Conservation (phyloP, 2,797 vertebrate species). For the Sebastiscus albofasciatus region DNA sequence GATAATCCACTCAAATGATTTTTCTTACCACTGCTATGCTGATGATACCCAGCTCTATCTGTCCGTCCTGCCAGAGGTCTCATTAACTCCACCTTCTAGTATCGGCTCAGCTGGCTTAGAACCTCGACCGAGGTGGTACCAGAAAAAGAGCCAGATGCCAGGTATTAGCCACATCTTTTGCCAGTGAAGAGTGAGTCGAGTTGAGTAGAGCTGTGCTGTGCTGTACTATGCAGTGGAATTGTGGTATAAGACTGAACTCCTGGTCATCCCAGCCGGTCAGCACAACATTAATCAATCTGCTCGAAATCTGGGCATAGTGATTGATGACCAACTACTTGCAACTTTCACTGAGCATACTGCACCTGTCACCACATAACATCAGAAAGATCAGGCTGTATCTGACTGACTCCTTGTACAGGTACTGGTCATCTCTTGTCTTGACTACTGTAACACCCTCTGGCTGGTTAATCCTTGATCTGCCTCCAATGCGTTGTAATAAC, state of each 20-base stretch:
- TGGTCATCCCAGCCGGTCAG: background rate
- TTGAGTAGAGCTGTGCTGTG: background rate
- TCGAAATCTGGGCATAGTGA: background rate
- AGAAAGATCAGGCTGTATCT: background rate
- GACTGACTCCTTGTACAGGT: background rate
- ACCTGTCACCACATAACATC: background rate
- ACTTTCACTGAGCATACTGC: background rate
- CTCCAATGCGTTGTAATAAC: background rate
- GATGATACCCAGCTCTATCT: background rate
- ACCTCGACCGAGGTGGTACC: background rate
- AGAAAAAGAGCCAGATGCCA: background rate
- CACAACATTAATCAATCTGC: background rate
- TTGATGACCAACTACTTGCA: background rate
- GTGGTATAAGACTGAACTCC: background rate
- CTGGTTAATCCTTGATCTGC: background rate
- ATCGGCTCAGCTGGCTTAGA: background rate
- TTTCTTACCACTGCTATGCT: background rate
- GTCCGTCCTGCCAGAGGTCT: background rate
- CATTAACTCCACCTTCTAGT: background rate
- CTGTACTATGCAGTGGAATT: background rate
- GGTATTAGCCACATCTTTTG: background rate
- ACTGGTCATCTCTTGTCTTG: background rate
- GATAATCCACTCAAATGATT: background rate
- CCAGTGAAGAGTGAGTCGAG: background rate
- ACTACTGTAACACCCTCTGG: background rate